Evolutionary conservation across 2,888 invertebrate genomes (phyloP).

Genomic region (Tiliacea citrago): DNA sequence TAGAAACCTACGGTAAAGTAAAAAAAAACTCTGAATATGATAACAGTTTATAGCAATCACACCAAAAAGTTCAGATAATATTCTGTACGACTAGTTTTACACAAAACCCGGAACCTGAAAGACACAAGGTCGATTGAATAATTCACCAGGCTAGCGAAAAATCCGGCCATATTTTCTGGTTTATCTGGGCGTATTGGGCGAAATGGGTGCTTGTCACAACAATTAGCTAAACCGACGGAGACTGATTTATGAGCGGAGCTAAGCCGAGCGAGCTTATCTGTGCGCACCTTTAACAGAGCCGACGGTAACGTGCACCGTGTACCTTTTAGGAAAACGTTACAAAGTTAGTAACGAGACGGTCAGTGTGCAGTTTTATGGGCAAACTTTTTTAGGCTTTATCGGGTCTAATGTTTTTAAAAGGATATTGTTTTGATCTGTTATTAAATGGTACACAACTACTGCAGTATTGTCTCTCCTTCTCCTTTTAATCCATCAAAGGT

Average conservation of each 20-base stretch:
- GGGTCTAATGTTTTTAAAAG: background rate
- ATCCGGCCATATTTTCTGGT: constrained; percentile 43
- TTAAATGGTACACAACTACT: no score
- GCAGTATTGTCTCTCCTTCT: no score
- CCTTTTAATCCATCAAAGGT: no score
- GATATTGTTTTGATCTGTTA: background rate
- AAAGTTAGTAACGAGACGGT: constrained; percentile 1
- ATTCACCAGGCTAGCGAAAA: constrained; percentile 43
- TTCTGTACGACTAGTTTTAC: background rate
- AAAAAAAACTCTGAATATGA: background rate
- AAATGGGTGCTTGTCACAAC: constrained; percentile 66
- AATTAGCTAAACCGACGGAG: constrained; percentile 70
- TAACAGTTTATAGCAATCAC: no score
- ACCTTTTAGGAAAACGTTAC: constrained; percentile 40
- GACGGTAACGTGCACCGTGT: constrained; percentile 36
- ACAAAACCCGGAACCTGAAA: constrained; percentile 13
- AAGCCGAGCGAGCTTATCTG: constrained; percentile 67
- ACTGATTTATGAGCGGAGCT: constrained; percentile 72
- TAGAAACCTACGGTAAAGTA: background rate
- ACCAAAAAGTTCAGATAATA: background rate
- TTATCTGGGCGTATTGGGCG: constrained; percentile 38
- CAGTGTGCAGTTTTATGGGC: constrained; percentile 10
- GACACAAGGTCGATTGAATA: constrained; percentile 33
- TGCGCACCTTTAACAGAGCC: constrained; percentile 44
- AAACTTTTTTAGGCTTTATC: background rate